Base-by-base conservation (phyloP, 2,888 invertebrate species). In the Andrena bicolor region DNA sequence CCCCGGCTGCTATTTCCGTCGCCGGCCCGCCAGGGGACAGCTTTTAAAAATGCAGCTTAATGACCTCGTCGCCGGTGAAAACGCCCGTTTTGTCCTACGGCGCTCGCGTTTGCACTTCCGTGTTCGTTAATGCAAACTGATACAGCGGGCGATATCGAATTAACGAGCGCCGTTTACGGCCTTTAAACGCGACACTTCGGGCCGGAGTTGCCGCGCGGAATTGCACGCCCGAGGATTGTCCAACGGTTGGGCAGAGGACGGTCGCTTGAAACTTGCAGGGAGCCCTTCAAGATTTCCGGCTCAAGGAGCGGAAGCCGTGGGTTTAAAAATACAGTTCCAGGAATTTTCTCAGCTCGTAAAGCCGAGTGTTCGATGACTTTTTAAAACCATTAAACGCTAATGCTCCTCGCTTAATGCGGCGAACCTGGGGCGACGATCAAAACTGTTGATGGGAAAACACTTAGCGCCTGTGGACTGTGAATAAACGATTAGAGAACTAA, bases 21-120 rank as follows among this genome's bases (percentile, higher is more conserved):
- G 53, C 41, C 66, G 61, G 61, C 20, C 32, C 74, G 68, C 48
- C 26, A 58, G 66, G 58, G 74, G 75, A 81, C 81, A 76, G 61
- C 83, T 76, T 83, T 83, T 81, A 71, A 85, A 83, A 86, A 75
- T 76, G 68, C 56, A 71, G 68, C 81, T 86, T 86, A 80, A 86
- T 68, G 81, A 86, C 73, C 83, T 64, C 74, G 56, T 41, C 63
- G 68, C 28, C 66, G 48, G 58, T 32, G 76, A 64, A 66, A 71
- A 82, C 71, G 66, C 56, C 80, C 20, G 41, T 68, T 56, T 56
- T 56, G 70, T 76, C 63, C 51, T 35, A 23, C 49, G 66, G 26
- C 53, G 66, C 23, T 53, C 66, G 49, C 68, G 51, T 72, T 64
- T 28, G 53, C 63, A 58, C 68, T 73, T 64, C 60, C 68, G 76